Evolutionary conservation across 1,140 invertebrate species (phyloP).

Genomic region (Macrocentrus cingulum): DNA sequence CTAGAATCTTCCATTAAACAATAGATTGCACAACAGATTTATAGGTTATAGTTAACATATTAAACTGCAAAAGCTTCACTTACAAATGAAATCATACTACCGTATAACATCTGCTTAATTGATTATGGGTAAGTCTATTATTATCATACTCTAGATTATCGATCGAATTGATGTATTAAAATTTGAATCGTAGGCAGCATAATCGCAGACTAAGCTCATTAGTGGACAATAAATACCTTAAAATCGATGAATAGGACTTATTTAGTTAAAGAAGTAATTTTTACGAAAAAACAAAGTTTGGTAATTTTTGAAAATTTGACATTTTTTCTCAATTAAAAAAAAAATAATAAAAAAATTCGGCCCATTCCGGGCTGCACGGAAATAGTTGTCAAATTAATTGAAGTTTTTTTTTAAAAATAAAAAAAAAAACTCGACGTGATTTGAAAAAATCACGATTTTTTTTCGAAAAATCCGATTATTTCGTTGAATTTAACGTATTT

Average conservation of each 20-base stretch:
- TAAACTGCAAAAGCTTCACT: conserved; percentile 3
- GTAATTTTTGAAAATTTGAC: background rate
- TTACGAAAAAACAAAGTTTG: background rate
- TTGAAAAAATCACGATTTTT: background rate
- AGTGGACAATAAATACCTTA: background rate
- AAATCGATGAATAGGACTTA: conserved; percentile 1
- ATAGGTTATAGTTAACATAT: conserved; percentile 3
- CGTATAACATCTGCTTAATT: conserved; percentile 1
- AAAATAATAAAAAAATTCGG: conserved; percentile 4
- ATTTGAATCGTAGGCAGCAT: background rate
- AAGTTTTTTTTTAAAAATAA: background rate
- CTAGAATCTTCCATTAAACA: background rate
- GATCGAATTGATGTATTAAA: background rate
- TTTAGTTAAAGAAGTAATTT: conserved; percentile 1
- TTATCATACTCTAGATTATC: conserved; percentile 8
- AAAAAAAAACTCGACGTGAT: background rate
- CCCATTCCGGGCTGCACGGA: background rate
- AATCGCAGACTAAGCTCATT: background rate
- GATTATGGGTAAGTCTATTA: conserved; percentile 2
- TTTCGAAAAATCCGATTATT: background rate
- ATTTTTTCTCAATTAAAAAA: conserved; percentile 5
- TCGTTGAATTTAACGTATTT: background rate
- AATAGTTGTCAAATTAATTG: conserved; percentile 3
- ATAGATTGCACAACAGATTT: background rate
- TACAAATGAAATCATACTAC: conserved; percentile 3